Evolutionary conservation across 2,113 vertebrate species (phyloP).

Genomic region (Diglossa brunneiventris): DNA sequence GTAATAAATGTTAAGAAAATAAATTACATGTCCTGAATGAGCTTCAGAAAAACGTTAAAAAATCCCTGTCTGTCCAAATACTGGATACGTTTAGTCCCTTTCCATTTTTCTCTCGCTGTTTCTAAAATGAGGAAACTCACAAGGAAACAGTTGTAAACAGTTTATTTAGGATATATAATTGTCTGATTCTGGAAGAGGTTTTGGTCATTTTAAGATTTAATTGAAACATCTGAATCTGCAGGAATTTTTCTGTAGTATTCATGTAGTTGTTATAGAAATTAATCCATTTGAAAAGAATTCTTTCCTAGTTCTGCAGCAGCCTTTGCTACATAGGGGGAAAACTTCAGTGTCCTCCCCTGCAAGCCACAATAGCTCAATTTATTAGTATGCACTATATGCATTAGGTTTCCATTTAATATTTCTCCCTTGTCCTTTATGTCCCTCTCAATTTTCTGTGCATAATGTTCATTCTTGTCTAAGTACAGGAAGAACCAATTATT

Average conservation of each 20-base stretch:
- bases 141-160: not conserved
- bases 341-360: not conserved
- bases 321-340: not conserved
- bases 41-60: not conserved
- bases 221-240: not conserved
- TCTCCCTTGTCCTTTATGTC: not conserved
- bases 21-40: not conserved
- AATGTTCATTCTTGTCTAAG: constrained; percentile 22
- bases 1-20: constrained; percentile 51
- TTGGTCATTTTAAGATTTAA: not conserved
- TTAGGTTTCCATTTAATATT: not conserved
- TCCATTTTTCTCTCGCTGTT: not conserved
- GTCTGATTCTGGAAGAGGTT: not conserved
- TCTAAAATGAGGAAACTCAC: not conserved
- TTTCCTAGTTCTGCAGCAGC: not conserved
- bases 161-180: not conserved
- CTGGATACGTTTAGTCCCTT: not conserved
- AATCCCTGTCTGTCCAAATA: not conserved
- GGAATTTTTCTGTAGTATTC: not conserved
- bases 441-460: not conserved
- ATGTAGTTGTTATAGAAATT: not conserved
- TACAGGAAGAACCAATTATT: constrained; percentile 42
- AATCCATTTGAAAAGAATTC: not conserved
- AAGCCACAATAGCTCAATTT: not conserved
- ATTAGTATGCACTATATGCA: not conserved